Percentiles rank a stretch among this genome's conserved stretches.
phyloP scores from a whole-genome alignment of 1,140 invertebrate species.

The Myzus persicae region DNA sequence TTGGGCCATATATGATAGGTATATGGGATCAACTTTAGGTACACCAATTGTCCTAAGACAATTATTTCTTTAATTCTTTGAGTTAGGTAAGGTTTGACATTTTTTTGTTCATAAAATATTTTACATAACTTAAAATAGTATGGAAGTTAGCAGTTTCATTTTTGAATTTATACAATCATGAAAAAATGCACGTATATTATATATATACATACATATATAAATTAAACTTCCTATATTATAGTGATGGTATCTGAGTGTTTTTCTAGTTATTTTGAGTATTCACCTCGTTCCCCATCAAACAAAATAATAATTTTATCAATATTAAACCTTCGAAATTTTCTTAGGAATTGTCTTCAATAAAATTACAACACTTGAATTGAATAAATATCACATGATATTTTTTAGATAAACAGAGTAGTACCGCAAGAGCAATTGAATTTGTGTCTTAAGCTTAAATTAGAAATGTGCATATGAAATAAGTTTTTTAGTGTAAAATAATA shows the following conservation, averaged over 20 bases:
- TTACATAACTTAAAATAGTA: not conserved
- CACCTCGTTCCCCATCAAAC: slow-evolving; percentile 50
- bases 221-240: slow-evolving; percentile 24
- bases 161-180: slow-evolving; percentile 7
- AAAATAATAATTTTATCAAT: not conserved
- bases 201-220: not conserved
- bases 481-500: not conserved
- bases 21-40: not conserved
- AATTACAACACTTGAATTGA: not conserved
- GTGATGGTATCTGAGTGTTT: slow-evolving; percentile 55
- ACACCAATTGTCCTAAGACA: not conserved
- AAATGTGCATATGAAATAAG: not conserved
- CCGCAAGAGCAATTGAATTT: not conserved
- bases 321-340: not conserved
- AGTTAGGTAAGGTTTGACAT: not conserved
- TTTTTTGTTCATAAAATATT: not conserved
- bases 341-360: not conserved
- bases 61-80: not conserved
- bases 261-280: not conserved
- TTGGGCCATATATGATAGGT: no score
- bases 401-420: not conserved
- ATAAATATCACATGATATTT: not conserved
- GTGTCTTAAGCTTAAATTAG: not conserved
- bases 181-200: not conserved
- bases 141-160: slow-evolving; percentile 17